Conservation (phyloP, 2,797 vertebrate species). For the Pitangus sulphuratus region DNA sequence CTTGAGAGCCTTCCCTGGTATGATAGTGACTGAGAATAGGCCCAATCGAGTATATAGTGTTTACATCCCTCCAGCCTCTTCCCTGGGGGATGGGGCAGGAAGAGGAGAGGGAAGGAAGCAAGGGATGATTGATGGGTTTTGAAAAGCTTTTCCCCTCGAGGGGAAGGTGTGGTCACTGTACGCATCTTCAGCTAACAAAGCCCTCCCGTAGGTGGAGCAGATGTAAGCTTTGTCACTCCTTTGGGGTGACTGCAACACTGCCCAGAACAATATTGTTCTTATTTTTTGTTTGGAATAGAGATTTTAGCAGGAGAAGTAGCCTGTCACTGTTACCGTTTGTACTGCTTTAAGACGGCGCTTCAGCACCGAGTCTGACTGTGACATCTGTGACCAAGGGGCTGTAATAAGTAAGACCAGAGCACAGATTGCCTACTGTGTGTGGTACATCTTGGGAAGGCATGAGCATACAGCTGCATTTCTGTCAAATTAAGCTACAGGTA, state of each 20-base stretch:
- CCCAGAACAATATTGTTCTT: neutral
- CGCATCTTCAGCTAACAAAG: conserved; percentile 9
- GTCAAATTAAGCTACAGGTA: conserved; percentile 22
- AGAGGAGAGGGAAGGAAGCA: conserved; percentile 42
- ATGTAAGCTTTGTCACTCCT: neutral
- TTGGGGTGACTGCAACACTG: neutral
- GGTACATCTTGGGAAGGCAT: neutral
- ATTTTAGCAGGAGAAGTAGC: neutral
- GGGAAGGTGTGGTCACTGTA: conserved; percentile 16
- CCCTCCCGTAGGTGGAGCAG: neutral
- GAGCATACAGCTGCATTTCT: neutral
- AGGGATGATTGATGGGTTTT: conserved; percentile 24
- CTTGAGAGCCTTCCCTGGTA: neutral
- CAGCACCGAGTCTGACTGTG: neutral
- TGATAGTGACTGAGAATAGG: conserved; percentile 8
- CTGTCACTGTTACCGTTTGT: neutral
- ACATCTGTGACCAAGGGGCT: neutral
- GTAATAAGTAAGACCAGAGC: neutral
- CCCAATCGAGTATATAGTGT: neutral
- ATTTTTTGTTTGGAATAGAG: neutral
- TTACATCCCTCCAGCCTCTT: conserved; percentile 45
- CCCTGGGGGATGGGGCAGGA: conserved; percentile 42
- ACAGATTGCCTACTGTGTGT: neutral
- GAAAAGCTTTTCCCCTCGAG: neutral
- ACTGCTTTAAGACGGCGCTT: neutral